A percentile compares a stretch with the other conserved stretches of the same genome.
phyloP scores from a whole-genome alignment of 2,888 invertebrate genomes.

The Meiosimyza decipiens region DNA sequence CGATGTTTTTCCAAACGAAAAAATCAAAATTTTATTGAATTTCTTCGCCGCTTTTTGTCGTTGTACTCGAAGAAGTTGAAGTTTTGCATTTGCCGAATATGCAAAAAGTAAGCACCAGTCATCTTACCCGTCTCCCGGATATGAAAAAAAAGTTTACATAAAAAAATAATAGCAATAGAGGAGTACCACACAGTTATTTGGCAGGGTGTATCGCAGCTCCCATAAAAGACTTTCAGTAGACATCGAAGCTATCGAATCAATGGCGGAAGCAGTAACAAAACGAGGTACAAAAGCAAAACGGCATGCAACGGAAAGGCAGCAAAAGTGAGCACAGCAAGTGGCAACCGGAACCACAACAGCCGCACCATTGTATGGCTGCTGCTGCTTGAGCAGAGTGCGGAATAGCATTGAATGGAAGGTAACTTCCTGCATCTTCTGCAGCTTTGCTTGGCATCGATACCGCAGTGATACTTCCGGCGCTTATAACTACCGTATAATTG shows the following conservation, averaged over 20 bases:
- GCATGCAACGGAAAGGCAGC: background rate
- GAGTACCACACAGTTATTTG: background rate
- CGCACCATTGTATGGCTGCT: background rate
- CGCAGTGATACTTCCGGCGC: slow-evolving; percentile 41
- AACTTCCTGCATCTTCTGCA: slow-evolving; percentile 24
- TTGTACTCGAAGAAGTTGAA: background rate
- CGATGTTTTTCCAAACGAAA: too few species aligned
- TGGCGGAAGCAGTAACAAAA: slow-evolving; percentile 20
- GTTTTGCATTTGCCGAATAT: slow-evolving; percentile 21
- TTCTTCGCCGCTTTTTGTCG: slow-evolving; percentile 6
- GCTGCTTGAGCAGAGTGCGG: background rate
- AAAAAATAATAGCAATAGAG: background rate
- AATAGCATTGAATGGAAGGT: background rate
- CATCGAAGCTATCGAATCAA: slow-evolving; percentile 22
- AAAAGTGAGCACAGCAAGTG: background rate
- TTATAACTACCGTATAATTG: slow-evolving; percentile 20
- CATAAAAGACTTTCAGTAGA: slow-evolving; percentile 19
- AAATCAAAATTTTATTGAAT: background rate
- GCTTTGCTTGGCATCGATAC: slow-evolving; percentile 33
- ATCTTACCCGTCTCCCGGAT: background rate
- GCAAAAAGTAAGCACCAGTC: slow-evolving; percentile 2
- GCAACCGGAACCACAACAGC: slow-evolving; percentile 11
- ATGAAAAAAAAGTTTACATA: background rate
- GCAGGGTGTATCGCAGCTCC: background rate
- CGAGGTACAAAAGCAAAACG: slow-evolving; percentile 16